Percentiles rank a stretch among this genome's conserved stretches.
phyloP scores from a whole-genome alignment of 1,140 invertebrate species.

The Eriocheir sinensis region DNA sequence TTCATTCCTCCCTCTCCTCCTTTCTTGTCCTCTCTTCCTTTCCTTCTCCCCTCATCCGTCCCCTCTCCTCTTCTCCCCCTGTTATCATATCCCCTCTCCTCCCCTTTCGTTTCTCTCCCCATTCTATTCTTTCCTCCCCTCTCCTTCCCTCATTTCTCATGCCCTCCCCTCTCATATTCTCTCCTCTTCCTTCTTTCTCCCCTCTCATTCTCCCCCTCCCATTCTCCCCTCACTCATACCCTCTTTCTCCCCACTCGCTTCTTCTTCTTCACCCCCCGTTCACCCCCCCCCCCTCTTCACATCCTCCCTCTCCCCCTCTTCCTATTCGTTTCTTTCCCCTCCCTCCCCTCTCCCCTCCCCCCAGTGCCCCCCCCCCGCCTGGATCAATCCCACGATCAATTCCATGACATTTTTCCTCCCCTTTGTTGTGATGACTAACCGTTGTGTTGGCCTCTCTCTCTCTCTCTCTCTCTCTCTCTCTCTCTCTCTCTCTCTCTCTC shows the following conservation, averaged over 20 bases:
- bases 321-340: neutral
- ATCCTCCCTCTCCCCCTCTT: neutral
- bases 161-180: neutral
- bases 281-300: conserved; percentile 31
- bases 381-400: neutral
- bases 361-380: neutral
- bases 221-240: neutral
- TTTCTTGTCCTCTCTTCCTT: neutral
- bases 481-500: conserved; percentile 42
- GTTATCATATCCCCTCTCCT: too few relatives aligned
- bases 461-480: neutral
- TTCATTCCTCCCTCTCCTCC: neutral
- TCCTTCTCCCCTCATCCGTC: too few relatives aligned
- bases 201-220: neutral
- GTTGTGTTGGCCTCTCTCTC: conserved; percentile 29
- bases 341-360: neutral
- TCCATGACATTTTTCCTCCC: neutral
- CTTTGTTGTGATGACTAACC: too few relatives aligned
- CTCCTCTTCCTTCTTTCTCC: too few relatives aligned
- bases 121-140: neutral
- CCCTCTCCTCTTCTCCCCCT: too few relatives aligned
- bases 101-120: neutral
- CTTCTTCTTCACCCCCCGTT: neutral
- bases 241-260: neutral
- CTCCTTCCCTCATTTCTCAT: neutral